Base-by-base conservation (phyloP, 2,888 invertebrate genomes). In the Chalcis sispes region DNA sequence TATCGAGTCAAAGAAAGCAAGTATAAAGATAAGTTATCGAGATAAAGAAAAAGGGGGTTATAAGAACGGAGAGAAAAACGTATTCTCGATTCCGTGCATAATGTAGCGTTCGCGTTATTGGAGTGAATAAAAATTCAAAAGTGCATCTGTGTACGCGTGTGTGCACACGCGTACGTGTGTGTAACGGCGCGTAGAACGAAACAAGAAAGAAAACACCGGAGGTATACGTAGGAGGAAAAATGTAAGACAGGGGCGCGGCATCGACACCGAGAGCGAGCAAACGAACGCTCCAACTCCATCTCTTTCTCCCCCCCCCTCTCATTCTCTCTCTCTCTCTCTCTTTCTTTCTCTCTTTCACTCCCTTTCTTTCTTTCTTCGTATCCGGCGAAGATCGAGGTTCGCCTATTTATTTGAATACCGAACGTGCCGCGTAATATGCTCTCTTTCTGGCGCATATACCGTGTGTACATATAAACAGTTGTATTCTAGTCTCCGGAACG, bases 381-480 rank as follows among this genome's bases (percentile, higher is more conserved):
- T 64, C 59, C 32, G 56, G 61, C 56, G 72, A 77, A 75, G 77
- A 77, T 77, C 71, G 75, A 75, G 77, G 64, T 42, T 65, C 62
- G 64, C 72, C 69, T 72, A 78, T 78, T 78, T 78, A 72, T 75
- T 72, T 77, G 79, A 77, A 72, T 77, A 79, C 67, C 72, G 69
- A 69, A 76, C 72, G 72, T 66, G 77, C 59, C 62, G 67, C 66
- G 74, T 73, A 75, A 69, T 75, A 75, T 77, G 65, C 75, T 73
- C 58, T 25, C 32, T 13, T 48, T 54, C 36, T 7, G 42, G 52
- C n/a, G 25, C 27, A 61, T 52, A 75, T 18, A 59, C 20, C 75
- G 73, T 75, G 81, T 82, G 81, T 84, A 83, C 81, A 82, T 83
- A 83, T 84, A 85, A 84, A 85, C 85, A 84, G 85, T 84, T 84